Evolutionary conservation across 2,888 invertebrate species (phyloP), one percentile per base, ranked within the genome.

Genomic region (Nomada lathburiana): DNA sequence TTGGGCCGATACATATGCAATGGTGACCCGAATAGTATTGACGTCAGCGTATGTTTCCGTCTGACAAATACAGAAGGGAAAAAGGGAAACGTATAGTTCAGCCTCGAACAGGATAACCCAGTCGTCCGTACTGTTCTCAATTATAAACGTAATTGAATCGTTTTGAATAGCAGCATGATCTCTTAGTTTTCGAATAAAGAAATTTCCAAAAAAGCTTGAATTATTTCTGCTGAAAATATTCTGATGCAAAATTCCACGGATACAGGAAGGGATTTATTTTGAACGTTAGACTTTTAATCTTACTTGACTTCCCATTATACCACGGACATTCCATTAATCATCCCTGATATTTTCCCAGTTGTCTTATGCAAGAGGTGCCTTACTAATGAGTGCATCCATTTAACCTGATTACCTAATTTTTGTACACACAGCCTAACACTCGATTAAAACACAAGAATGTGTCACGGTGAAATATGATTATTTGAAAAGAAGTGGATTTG

Each of bases 41-140:
- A 70, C 79, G 70, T 80, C 76, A 76, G 11, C 23, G 13, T 65
- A 18, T 50, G 60, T 60, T 65, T 70, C 62, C 57, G 16, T 13
- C 29, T 42, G 71, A 20, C 13, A 36, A 16, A 36, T 57, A 53
- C 13, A 26, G 20, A 60, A 65, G 36, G 47, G 20, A 13, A 42
- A 63, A 64, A 26, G 16, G 57, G 23, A 60, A 26, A 47, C 11
- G n/a, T 42, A 53, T 16, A 13, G 20, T 60, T 42, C 60, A 18
- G 10, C 10, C 2, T 18, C n/a, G 42, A 50, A 42, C 9, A 4
- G 11, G 47, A 13, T 42, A 64, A 64, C 36, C 5, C 44, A 55
- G 20, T 23, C 36, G 23, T 11, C 13, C 20, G 44, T 20, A 47
- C 47, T 44, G 23, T n/a, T 55, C 23, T 16, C 57, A 4, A 44